phyloP scores from a whole-genome alignment of 2,797 vertebrate genomes.

The Thaleichthys pacificus region DNA sequence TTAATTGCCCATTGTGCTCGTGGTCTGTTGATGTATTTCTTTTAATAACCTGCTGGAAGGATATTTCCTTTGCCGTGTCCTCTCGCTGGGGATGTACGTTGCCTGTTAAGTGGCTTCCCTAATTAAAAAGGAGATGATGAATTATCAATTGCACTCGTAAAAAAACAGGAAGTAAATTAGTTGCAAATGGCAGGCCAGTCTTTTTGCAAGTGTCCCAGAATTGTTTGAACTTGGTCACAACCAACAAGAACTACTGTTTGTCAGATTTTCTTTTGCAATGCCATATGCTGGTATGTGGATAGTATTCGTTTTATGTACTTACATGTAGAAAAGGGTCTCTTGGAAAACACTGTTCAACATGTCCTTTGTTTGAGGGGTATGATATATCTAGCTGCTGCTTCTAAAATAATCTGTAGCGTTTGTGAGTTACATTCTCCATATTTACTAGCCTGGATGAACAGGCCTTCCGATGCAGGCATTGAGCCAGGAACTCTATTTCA shows the following conservation, averaged over 20 bases:
- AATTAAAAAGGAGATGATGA: conserved; percentile 59
- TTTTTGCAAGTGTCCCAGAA: conserved; percentile 15
- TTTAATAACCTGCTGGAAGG: conserved; percentile 59
- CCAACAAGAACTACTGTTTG: not conserved
- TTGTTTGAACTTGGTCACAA: conserved; percentile 8
- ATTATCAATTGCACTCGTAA: conserved; percentile 37
- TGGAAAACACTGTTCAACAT: not conserved
- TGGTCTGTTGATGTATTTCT: conserved; percentile 58
- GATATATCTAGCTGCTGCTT: conserved; percentile 23
- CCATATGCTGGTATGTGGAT: too few species aligned
- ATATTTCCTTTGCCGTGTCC: conserved; percentile 48
- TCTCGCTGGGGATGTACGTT: conserved; percentile 40
- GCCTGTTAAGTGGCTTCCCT: conserved; percentile 52
- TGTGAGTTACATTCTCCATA: conserved; percentile 33
- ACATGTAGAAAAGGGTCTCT: too few species aligned
- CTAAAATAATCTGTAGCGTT: conserved; percentile 23
- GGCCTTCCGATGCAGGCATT: conserved; percentile 33
- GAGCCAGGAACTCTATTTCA: conserved; percentile 43
- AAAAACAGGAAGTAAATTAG: conserved; percentile 40
- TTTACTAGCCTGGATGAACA: conserved; percentile 47
- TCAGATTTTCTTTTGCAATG: not conserved
- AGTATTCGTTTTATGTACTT: too few species aligned
- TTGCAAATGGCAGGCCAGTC: conserved; percentile 30
- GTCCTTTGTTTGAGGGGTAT: conserved; percentile 10
- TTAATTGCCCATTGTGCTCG: conserved; percentile 69